These are phyloP conservation scores for Galerucella nymphaeae DNA, from an alignment of 2,888 invertebrate species.

Conservation along the genomic window DNA sequence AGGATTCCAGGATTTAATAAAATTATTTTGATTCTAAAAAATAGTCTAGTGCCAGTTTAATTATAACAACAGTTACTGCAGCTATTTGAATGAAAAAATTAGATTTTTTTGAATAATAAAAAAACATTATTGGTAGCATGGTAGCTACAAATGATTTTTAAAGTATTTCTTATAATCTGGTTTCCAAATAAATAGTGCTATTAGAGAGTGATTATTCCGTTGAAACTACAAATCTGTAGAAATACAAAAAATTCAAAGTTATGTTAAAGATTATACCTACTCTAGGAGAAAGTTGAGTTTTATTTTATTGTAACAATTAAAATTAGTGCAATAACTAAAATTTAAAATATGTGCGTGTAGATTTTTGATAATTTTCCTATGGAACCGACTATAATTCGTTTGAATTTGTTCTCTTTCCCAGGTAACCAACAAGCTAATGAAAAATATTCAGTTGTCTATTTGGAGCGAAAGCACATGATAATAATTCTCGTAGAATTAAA, in stretches of 20 bases:
- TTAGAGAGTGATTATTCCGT: conserved; percentile 45
- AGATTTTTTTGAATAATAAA: conserved; percentile 1
- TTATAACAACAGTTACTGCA: conserved; percentile 2
- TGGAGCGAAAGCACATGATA: too few species aligned
- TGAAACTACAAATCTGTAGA: conserved; percentile 47
- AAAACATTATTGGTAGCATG: conserved; percentile 46
- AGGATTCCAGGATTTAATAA: too few species aligned
- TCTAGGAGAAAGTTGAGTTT: conserved; percentile 1
- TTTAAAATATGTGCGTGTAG: too few species aligned
- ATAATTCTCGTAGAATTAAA: too few species aligned
- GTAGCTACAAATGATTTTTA: conserved; percentile 36
- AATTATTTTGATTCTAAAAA: too few species aligned
- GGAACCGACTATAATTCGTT: too few species aligned
- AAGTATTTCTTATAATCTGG: background rate
- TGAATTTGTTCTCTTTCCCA: too few species aligned
- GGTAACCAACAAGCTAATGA: too few species aligned
- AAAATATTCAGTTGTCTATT: too few species aligned
- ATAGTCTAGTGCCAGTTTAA: too few species aligned
- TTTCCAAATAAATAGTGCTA: background rate
- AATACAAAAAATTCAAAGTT: conserved; percentile 43
- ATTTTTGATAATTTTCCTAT: too few species aligned
- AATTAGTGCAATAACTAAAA: background rate
- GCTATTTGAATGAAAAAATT: background rate
- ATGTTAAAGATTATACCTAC: background rate
- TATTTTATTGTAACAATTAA: background rate